phyloP scores from a whole-genome alignment of 2,113 vertebrate genomes.

The Sebastes fasciatus region DNA sequence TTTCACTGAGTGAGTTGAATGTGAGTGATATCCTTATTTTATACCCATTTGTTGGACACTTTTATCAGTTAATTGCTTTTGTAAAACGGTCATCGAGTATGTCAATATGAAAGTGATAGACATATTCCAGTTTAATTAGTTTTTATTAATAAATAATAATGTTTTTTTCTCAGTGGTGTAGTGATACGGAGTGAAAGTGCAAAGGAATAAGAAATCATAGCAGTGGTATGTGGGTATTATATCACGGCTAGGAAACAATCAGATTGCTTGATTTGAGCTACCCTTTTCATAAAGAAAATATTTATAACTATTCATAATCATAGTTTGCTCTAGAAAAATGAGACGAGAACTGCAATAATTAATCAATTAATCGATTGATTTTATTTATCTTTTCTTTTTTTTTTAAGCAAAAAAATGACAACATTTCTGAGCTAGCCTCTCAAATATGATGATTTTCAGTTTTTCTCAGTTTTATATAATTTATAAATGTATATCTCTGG shows the following conservation, averaged over 20 bases:
- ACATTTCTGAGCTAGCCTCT: not conserved
- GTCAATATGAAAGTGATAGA: no score
- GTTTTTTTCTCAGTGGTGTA: no score
- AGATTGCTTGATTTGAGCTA: not conserved
- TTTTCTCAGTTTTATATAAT: no score
- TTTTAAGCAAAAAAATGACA: not conserved
- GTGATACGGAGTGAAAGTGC: not conserved
- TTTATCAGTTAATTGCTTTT: no score
- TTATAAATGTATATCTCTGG: not conserved
- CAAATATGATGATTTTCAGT: not conserved
- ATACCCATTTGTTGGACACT: no score
- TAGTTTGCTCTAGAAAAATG: not conserved
- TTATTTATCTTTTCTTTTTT: not conserved
- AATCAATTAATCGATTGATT: not conserved
- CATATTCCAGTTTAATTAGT: no score
- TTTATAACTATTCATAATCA: not conserved
- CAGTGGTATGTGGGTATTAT: not conserved
- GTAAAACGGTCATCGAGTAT: no score
- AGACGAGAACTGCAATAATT: not conserved
- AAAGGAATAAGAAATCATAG: not conserved
- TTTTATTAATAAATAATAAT: no score
- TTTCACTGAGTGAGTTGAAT: not conserved
- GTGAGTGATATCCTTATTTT: no score
- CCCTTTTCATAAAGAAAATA: not conserved
- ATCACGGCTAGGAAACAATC: not conserved